Percentiles rank a stretch among this genome's conserved stretches.
phyloP scores from a whole-genome alignment of 2,113 vertebrate genomes.

The Tympanuchus pallidicinctus region DNA sequence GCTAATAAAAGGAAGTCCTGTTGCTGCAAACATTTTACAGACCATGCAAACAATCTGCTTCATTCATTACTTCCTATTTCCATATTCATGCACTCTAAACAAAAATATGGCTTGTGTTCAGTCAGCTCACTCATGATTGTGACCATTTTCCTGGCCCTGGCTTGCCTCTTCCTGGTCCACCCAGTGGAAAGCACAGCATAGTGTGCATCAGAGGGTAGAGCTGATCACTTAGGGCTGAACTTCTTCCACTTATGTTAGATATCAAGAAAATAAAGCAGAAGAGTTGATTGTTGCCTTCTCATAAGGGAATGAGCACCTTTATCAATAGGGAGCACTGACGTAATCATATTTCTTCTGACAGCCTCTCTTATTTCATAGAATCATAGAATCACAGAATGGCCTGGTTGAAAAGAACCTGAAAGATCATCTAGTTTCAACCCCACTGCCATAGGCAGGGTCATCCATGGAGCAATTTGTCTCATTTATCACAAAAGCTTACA shows the following conservation, averaged over 20 bases:
- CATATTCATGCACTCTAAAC: background rate
- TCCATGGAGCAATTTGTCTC: background rate
- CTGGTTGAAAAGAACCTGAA: too few species aligned
- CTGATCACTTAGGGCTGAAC: background rate
- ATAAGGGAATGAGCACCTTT: background rate
- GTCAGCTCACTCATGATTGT: background rate
- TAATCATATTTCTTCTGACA: background rate
- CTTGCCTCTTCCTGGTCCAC: background rate
- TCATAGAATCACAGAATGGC: too few species aligned
- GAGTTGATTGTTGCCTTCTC: background rate
- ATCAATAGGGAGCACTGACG: background rate
- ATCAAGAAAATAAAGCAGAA: background rate
- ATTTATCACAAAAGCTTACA: background rate
- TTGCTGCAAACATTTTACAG: background rate
- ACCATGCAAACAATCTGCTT: background rate
- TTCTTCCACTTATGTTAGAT: background rate
- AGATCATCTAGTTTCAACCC: too few species aligned
- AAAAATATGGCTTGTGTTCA: background rate
- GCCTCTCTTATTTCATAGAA: background rate
- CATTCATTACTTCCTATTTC: background rate
- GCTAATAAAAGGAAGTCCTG: background rate
- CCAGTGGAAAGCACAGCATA: fast-evolving
- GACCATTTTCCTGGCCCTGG: background rate
- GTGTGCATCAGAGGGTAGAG: background rate
- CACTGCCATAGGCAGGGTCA: too few species aligned